Conservation (phyloP, 2,797 vertebrate species). For the Sebastes hubbsi region DNA sequence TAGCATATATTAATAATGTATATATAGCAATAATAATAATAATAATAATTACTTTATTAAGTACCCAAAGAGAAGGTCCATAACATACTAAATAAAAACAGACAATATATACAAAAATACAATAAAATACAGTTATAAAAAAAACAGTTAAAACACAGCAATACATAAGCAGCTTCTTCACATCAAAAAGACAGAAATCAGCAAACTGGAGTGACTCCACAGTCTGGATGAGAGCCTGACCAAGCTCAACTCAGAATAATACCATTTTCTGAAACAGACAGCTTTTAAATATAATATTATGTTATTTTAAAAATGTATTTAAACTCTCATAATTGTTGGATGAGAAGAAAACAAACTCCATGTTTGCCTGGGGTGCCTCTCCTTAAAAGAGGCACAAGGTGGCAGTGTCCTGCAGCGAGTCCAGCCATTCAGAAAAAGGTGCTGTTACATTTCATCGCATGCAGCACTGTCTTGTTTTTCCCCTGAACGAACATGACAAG, state of each 20-base stretch:
- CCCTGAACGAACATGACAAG: slow-evolving; percentile 26
- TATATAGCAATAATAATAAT: neutral
- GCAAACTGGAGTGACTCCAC: neutral
- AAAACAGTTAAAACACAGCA: neutral
- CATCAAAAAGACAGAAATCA: neutral
- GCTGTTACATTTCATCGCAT: slow-evolving; percentile 48
- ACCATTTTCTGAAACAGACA: too few relatives aligned
- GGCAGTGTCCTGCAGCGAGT: slow-evolving; percentile 62
- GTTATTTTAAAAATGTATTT: neutral
- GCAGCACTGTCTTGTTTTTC: slow-evolving; percentile 33
- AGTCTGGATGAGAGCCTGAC: neutral
- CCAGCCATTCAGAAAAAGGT: slow-evolving; percentile 55
- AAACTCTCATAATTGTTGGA: neutral
- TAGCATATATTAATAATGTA: neutral
- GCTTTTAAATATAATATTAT: too few relatives aligned
- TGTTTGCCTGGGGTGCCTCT: neutral
- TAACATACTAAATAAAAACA: neutral
- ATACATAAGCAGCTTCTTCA: neutral
- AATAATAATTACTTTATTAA: neutral
- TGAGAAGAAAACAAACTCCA: neutral
- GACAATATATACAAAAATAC: neutral
- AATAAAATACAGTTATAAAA: neutral
- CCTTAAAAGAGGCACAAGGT: slow-evolving; percentile 52
- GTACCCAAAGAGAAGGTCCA: neutral
- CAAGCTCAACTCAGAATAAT: too few relatives aligned